A percentile compares a stretch with the other conserved stretches of the same genome.
phyloP scores from a whole-genome alignment of 1,140 invertebrate genomes.

The Sitobion miscanthi region DNA sequence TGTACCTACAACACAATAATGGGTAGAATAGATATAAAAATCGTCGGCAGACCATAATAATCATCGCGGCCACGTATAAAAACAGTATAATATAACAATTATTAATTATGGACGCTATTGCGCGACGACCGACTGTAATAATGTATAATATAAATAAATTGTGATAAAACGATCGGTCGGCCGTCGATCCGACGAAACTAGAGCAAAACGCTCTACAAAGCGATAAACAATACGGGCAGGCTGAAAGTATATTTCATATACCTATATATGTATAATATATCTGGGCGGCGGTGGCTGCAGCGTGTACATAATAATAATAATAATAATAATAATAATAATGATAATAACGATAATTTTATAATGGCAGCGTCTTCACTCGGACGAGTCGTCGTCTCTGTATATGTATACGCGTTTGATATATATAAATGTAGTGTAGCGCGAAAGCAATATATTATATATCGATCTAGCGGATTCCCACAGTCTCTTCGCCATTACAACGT shows the following conservation, averaged over 20 bases:
- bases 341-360: not conserved
- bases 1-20: not conserved
- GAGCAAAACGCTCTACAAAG: not conserved
- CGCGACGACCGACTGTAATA: not conserved
- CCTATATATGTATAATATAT: not conserved
- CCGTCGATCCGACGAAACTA: not conserved
- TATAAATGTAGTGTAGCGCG: not conserved
- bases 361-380: slow-evolving; percentile 35
- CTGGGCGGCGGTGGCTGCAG: not conserved
- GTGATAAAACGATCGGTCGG: not conserved
- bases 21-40: not conserved
- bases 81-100: not conserved
- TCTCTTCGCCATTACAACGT: slow-evolving; percentile 30
- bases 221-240: not conserved
- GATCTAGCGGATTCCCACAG: slow-evolving; percentile 52
- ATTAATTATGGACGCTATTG: not conserved
- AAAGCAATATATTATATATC: slow-evolving; percentile 36
- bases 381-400: not conserved
- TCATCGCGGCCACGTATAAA: not conserved
- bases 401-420: not conserved
- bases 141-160: not conserved
- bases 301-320: not conserved
- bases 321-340: not conserved
- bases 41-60: not conserved
- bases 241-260: not conserved